Percentiles rank a stretch among this genome's conserved stretches.
phyloP scores from a whole-genome alignment of 2,797 vertebrate species.

The Acrossocheilus fasciatus region DNA sequence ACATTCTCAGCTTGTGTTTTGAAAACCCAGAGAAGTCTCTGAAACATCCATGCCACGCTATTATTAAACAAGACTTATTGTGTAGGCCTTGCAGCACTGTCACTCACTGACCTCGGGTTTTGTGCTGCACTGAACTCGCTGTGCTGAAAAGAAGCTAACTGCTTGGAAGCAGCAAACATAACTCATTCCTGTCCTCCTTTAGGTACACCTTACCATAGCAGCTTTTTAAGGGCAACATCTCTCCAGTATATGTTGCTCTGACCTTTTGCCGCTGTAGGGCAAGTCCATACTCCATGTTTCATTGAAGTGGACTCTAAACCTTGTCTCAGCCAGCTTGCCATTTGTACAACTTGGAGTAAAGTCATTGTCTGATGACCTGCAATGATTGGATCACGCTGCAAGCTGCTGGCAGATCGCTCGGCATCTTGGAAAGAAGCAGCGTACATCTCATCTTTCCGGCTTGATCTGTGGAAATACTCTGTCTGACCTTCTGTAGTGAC shows the following conservation, averaged over 20 bases:
- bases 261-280: conserved; percentile 27
- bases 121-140: neutral
- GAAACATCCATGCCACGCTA: conserved; percentile 3
- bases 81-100: conserved; percentile 20
- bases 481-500: conserved; percentile 46
- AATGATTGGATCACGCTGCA: conserved; percentile 41
- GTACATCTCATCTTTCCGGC: conserved; percentile 39
- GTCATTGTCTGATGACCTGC: conserved; percentile 50
- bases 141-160: conserved; percentile 22
- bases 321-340: conserved; percentile 21
- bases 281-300: conserved; percentile 31
- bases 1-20: neutral
- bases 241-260: conserved; percentile 22
- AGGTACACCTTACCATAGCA: conserved; percentile 21
- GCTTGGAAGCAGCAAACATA: conserved; percentile 18
- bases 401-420: conserved; percentile 6
- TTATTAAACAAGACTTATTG: conserved; percentile 45
- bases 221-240: conserved; percentile 30
- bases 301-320: conserved; percentile 30
- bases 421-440: conserved; percentile 28
- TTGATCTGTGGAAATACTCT: conserved; percentile 27
- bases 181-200: conserved; percentile 19
- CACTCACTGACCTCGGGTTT: conserved; percentile 31
- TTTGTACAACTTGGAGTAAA: conserved; percentile 41
- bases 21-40: conserved; percentile 11